Evolutionary conservation across 2,888 invertebrate genomes (phyloP).

Genomic region (Selenia dentaria): DNA sequence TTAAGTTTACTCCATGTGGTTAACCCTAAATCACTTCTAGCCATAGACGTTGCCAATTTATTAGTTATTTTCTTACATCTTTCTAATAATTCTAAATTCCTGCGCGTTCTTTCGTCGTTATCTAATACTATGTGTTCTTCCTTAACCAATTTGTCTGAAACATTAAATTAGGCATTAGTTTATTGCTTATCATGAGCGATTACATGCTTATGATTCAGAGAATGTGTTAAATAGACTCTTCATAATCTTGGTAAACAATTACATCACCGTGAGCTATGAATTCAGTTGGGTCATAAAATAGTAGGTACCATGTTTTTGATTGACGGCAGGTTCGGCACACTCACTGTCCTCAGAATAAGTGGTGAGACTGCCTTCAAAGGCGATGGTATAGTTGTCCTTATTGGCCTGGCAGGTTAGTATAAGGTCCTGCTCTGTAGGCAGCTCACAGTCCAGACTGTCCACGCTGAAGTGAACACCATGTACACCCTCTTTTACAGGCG

Average conservation of each 20-base stretch:
- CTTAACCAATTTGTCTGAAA: conserved; percentile 80
- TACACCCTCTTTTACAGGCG: conserved; percentile 93
- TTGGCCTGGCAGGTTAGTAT: conserved; percentile 96
- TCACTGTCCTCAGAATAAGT: conserved; percentile 94
- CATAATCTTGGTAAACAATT: conserved; percentile 50
- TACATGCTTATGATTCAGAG: conserved; percentile 51
- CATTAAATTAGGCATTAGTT: conserved; percentile 40
- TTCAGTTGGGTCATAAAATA: conserved; percentile 13
- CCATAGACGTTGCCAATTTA: conserved; percentile 91
- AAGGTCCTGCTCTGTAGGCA: conserved; percentile 92
- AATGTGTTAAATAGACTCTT: conserved; percentile 34
- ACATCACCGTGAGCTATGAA: conserved; percentile 41
- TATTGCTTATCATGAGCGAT: conserved; percentile 52
- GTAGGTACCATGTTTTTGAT: conserved; percentile 76
- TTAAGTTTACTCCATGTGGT: conserved; percentile 96
- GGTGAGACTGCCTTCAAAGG: conserved; percentile 95
- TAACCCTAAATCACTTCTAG: conserved; percentile 94
- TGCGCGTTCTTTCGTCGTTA: conserved; percentile 83
- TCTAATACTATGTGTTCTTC: conserved; percentile 72
- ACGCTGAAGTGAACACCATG: conserved; percentile 93
- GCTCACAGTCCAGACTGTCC: conserved; percentile 95
- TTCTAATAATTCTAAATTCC: conserved; percentile 83
- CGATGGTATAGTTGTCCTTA: conserved; percentile 97
- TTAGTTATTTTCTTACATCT: conserved; percentile 81
- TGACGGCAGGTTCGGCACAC: conserved; percentile 83